Evolutionary conservation across 2,888 invertebrate species (phyloP).

Genomic region (Aquatica leii): DNA sequence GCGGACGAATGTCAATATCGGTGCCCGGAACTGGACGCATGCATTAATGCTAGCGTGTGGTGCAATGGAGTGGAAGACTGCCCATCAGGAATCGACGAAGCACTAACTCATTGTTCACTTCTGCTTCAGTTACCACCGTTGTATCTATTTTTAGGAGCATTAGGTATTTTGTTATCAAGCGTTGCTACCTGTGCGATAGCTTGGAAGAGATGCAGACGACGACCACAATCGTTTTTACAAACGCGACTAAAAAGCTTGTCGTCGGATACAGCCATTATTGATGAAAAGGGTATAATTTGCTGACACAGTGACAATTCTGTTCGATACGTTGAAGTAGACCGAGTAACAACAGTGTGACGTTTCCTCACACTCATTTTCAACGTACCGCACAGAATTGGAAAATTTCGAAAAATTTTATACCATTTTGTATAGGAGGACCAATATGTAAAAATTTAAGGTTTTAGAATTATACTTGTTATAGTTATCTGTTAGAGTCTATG

Average conservation of each 20-base stretch:
- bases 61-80: conserved; percentile 82
- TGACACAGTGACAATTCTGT: conserved; percentile 96
- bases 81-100: conserved; percentile 82
- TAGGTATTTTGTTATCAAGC: conserved; percentile 57
- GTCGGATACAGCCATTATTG: conserved; percentile 83
- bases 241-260: conserved; percentile 80
- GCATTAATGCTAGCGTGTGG: conserved; percentile 81
- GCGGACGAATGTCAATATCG: conserved; percentile 78
- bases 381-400: conserved; percentile 54
- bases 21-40: conserved; percentile 82
- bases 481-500: conserved; percentile 47
- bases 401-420: conserved; percentile 30
- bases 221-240: conserved; percentile 79
- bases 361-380: conserved; percentile 39
- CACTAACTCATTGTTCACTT: conserved; percentile 80
- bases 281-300: conserved; percentile 91
- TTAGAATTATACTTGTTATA: conserved; percentile 49
- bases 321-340: conserved; percentile 89
- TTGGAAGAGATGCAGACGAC: conserved; percentile 63
- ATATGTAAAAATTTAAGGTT: conserved; percentile 38
- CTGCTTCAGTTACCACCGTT: conserved; percentile 79
- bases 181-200: conserved; percentile 49
- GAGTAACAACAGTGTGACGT: conserved; percentile 90
- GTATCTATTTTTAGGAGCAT: conserved; percentile 66
- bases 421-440: conserved; percentile 42